Evolutionary conservation across 1,140 invertebrate genomes (phyloP).

Genomic region (Antheraea pernyi): DNA sequence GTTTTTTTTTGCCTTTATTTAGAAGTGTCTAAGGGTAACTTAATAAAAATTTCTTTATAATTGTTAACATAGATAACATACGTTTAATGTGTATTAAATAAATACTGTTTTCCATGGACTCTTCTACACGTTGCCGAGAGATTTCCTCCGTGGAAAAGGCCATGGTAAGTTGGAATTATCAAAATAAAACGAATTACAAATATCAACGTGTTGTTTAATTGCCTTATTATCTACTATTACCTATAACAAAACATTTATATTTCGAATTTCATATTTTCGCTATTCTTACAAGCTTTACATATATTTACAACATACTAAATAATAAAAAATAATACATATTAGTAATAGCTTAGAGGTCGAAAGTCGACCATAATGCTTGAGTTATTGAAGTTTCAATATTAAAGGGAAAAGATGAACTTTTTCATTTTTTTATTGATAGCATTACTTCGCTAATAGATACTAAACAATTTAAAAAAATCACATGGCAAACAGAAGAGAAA

Average conservation of each 20-base stretch:
- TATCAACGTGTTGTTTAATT: constrained; percentile 21
- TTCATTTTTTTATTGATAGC: no score
- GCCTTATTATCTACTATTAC: constrained; percentile 19
- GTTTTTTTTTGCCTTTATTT: background rate
- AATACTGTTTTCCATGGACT: constrained; percentile 75
- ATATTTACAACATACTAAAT: background rate
- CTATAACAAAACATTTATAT: constrained; percentile 11
- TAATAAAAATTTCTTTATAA: background rate
- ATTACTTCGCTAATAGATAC: no score
- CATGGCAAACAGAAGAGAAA: no score
- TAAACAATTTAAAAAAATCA: no score
- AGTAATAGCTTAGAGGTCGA: no score
- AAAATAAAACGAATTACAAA: constrained; percentile 55
- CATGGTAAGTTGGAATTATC: constrained; percentile 70
- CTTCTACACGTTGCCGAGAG: constrained; percentile 65
- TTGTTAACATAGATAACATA: constrained; percentile 19
- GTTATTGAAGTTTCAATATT: no score
- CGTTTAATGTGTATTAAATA: constrained; percentile 58
- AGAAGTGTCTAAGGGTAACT: background rate
- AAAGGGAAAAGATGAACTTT: no score
- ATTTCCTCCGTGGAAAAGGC: constrained; percentile 64
- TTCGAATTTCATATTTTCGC: background rate
- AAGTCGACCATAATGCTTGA: no score
- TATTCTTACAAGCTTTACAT: background rate
- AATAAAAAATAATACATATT: background rate